phyloP scores from a whole-genome alignment of 2,888 invertebrate genomes.

The Melinopterus prodromus region DNA sequence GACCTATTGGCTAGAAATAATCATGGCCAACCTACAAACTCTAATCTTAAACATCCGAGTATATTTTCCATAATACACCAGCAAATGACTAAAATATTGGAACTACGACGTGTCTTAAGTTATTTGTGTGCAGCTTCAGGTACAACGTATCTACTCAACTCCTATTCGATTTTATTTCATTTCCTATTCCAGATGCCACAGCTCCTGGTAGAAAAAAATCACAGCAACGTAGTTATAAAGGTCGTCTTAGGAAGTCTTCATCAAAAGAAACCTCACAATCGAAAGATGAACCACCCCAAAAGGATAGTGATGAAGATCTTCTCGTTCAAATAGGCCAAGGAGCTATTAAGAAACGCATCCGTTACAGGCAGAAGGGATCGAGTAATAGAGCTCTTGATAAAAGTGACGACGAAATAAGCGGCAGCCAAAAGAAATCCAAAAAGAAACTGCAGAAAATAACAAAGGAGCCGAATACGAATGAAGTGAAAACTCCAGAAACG shows the following conservation, averaged over 20 bases:
- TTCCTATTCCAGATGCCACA: slow-evolving; percentile 50
- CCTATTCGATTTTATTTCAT: background rate
- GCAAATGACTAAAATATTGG: slow-evolving; percentile 56
- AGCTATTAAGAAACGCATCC: slow-evolving; percentile 54
- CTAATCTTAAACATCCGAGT: slow-evolving; percentile 29
- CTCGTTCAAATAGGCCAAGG: slow-evolving; percentile 47
- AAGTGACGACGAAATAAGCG: slow-evolving; percentile 53
- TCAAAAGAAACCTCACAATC: slow-evolving; percentile 29
- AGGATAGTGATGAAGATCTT: slow-evolving; percentile 31
- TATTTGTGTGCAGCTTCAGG: slow-evolving; percentile 59
- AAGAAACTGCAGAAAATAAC: slow-evolving; percentile 45
- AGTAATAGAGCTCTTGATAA: slow-evolving; percentile 49
- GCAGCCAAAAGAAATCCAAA: slow-evolving; percentile 36
- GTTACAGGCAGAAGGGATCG: slow-evolving; percentile 53
- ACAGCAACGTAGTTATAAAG: slow-evolving; percentile 46
- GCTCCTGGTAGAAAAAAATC: slow-evolving; percentile 49
- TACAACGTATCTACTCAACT: slow-evolving; percentile 40
- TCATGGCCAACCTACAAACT: slow-evolving; percentile 6
- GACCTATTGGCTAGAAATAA: slow-evolving; percentile 43
- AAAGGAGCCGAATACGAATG: slow-evolving; percentile 5
- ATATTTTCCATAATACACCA: slow-evolving; percentile 26
- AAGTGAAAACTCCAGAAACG: background rate
- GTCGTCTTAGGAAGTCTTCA: slow-evolving; percentile 31
- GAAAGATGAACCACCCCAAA: slow-evolving; percentile 8
- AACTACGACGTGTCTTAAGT: slow-evolving; percentile 58